phyloP scores from a whole-genome alignment of 2,888 invertebrate species.

The Agrotis segetum region DNA sequence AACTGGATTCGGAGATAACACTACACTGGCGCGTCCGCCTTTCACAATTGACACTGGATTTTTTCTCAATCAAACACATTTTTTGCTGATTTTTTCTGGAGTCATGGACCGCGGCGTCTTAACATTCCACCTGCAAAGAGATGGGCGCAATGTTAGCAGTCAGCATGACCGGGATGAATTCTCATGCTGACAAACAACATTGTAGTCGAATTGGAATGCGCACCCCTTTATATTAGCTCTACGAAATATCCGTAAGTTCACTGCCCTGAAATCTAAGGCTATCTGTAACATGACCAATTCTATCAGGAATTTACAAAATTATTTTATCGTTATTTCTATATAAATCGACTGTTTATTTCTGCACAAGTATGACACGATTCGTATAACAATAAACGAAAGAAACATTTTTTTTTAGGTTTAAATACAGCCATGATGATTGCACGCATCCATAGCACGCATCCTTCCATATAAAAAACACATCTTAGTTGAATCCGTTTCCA shows the following conservation, averaged over 20 bases:
- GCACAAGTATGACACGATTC: no score
- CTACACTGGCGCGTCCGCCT: constrained; percentile 86
- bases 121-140: constrained; percentile 81
- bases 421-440: no score
- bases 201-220: constrained; percentile 81
- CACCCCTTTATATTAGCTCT: constrained; percentile 53
- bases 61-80: constrained; percentile 88
- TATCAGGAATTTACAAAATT: no score
- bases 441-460: no score
- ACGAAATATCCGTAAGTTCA: constrained; percentile 30
- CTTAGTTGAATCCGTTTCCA: no score
- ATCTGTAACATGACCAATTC: no score
- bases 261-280: constrained; percentile 24
- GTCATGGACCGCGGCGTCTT: constrained; percentile 77
- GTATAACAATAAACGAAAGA: no score
- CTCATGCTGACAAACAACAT: constrained; percentile 76
- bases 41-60: constrained; percentile 77
- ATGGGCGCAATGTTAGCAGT: constrained; percentile 71
- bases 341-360: no score
- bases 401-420: no score
- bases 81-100: constrained; percentile 82
- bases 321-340: no score
- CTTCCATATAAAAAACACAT: no score
- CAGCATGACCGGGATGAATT: constrained; percentile 66
- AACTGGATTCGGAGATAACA: constrained; percentile 81